Evolutionary conservation across 2,888 invertebrate species (phyloP).

Genomic region (Orgyia antiqua): DNA sequence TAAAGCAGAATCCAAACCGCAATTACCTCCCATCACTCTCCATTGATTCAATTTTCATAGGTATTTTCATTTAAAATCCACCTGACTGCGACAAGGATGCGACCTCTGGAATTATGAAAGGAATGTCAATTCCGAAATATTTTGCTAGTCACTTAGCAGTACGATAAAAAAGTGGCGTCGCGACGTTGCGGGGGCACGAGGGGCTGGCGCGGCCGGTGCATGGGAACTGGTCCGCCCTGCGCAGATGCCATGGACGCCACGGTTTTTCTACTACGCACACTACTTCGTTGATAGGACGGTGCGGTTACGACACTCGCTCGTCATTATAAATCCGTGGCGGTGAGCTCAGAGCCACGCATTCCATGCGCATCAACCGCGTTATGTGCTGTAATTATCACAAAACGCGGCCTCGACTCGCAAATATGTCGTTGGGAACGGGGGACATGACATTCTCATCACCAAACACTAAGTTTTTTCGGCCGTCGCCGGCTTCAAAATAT

Average conservation of each 20-base stretch:
- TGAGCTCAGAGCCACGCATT: constrained; percentile 70
- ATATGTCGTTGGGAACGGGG: constrained; percentile 74
- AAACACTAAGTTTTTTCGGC: constrained; percentile 61
- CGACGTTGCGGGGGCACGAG: constrained; percentile 26
- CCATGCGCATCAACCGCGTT: constrained; percentile 65
- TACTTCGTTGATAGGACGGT: constrained; percentile 55
- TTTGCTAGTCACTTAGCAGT: constrained; percentile 66
- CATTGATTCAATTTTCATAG: constrained; percentile 52
- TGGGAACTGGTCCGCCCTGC: constrained; percentile 62
- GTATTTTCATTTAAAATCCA: constrained; percentile 65
- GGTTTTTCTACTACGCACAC: constrained; percentile 48
- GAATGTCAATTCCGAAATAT: constrained; percentile 75
- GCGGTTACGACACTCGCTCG: constrained; percentile 61
- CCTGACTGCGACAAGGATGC: constrained; percentile 52
- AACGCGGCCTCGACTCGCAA: constrained; percentile 71
- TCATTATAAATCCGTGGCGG: constrained; percentile 73
- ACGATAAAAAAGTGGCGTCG: constrained; percentile 52
- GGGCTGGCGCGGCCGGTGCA: constrained; percentile 35
- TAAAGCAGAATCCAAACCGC: constrained; percentile 55
- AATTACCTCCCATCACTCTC: constrained; percentile 60
- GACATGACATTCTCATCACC: constrained; percentile 79
- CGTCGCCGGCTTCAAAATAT: constrained; percentile 49
- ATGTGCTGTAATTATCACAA: constrained; percentile 75
- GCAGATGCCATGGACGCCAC: constrained; percentile 53
- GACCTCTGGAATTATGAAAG: constrained; percentile 69